These are phyloP conservation scores for Tiliacea citrago DNA, from an alignment of 2,888 invertebrate species.

Conservation along the genomic window DNA sequence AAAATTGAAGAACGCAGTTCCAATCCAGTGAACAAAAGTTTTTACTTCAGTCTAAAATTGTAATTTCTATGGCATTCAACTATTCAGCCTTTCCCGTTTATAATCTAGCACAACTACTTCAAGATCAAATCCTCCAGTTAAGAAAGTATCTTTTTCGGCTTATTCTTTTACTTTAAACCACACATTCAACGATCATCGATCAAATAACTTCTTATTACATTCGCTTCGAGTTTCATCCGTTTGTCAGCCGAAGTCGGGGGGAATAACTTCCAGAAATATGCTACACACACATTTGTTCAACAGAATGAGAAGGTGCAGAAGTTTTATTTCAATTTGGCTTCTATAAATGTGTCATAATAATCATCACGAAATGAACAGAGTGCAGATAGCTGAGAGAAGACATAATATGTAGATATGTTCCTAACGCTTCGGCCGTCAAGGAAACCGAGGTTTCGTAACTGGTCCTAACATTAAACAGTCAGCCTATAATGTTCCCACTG, in stretches of 20 bases:
- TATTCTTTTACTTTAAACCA: conserved; percentile 23
- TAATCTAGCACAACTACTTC: too few relatives aligned
- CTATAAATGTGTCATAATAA: neutral
- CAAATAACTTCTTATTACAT: conserved; percentile 71
- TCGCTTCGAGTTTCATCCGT: conserved; percentile 64
- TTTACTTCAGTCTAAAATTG: too few relatives aligned
- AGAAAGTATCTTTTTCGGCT: neutral
- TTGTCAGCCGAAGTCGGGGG: conserved; percentile 54
- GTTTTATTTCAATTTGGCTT: conserved; percentile 25
- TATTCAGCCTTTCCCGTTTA: too few relatives aligned
- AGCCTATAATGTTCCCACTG: too few relatives aligned
- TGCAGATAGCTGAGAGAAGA: neutral
- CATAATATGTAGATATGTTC: neutral
- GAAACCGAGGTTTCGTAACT: too few relatives aligned
- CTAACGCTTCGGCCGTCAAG: too few relatives aligned
- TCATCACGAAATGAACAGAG: neutral
- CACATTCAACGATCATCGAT: conserved; percentile 64
- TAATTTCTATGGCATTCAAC: too few relatives aligned
- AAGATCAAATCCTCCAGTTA: too few relatives aligned
- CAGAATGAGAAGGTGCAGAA: conserved; percentile 19
- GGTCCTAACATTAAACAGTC: neutral
- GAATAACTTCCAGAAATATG: conserved; percentile 63
- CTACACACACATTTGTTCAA: conserved; percentile 51
- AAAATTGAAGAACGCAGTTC: too few relatives aligned
- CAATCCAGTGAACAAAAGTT: too few relatives aligned